A percentile compares a stretch with the other conserved stretches of the same genome.
Evolutionary conservation across 2,113 vertebrate species (phyloP).

Genomic region (Gobius niger): DNA sequence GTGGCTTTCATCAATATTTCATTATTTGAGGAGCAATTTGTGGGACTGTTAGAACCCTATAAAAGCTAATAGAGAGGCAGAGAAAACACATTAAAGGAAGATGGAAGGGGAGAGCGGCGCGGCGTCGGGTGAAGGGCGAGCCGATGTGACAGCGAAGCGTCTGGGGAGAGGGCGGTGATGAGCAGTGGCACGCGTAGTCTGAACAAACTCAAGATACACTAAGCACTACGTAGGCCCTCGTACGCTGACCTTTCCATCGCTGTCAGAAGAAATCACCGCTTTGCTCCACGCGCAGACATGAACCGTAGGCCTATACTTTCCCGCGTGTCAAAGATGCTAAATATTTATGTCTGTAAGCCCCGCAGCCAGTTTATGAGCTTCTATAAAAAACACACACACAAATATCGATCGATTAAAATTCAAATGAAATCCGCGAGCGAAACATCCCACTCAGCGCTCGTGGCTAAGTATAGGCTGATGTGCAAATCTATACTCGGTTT

Average conservation of each 20-base stretch:
- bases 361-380: background rate
- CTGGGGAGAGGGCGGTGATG: constrained; percentile 10
- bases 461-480: background rate
- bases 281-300: background rate
- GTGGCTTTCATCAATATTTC: constrained; percentile 35
- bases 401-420: constrained; percentile 2
- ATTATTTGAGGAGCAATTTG: constrained; percentile 35
- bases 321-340: background rate
- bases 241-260: constrained; percentile 2
- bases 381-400: background rate
- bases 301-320: background rate
- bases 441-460: background rate
- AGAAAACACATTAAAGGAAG: constrained; percentile 20
- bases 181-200: constrained; percentile 9
- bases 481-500: background rate
- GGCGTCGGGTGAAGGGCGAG: constrained; percentile 22
- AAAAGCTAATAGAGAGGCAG: constrained; percentile 24
- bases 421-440: background rate
- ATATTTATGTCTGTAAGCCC: background rate
- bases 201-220: background rate
- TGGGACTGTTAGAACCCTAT: constrained; percentile 12
- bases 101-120: background rate
- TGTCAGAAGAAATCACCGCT: constrained; percentile 17
- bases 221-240: background rate
- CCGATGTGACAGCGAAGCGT: constrained; percentile 35